Evolutionary conservation across 2,888 invertebrate genomes (phyloP).

Genomic region (Nesidiocoris tenuis): DNA sequence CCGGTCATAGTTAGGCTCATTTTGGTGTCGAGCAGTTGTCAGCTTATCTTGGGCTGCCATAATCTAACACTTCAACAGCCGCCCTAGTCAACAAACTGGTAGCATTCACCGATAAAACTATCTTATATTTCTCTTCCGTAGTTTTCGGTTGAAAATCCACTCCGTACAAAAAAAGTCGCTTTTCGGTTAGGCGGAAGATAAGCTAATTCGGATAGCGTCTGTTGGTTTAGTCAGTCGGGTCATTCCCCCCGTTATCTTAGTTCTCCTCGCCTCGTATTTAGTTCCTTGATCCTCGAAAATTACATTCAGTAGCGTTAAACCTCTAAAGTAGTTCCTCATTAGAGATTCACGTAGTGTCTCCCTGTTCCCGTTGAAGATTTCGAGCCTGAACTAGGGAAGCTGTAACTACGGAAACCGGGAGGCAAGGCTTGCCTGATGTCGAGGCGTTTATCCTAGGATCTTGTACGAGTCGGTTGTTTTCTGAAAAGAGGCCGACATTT

Average conservation of each 20-base stretch:
- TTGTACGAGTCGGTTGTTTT: not conserved
- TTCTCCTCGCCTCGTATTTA: not conserved
- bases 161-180: not conserved
- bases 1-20: no score
- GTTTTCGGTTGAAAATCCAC: not conserved
- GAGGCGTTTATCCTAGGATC: not conserved
- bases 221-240: not conserved
- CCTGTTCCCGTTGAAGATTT: conserved; percentile 10
- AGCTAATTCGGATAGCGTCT: not conserved
- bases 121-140: not conserved
- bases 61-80: no score
- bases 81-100: no score
- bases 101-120: not conserved
- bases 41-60: no score
- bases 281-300: not conserved
- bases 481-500: not conserved
- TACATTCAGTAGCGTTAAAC: not conserved
- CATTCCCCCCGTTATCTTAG: not conserved
- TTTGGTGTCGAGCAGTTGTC: no score
- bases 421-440: conserved; percentile 40
- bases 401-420: conserved; percentile 44
- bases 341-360: conserved; percentile 20
- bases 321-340: not conserved
- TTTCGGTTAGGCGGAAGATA: not conserved
- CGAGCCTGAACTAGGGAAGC: conserved; percentile 49